Base-by-base conservation (phyloP, 2,888 invertebrate genomes). In the Magallana nippona region DNA sequence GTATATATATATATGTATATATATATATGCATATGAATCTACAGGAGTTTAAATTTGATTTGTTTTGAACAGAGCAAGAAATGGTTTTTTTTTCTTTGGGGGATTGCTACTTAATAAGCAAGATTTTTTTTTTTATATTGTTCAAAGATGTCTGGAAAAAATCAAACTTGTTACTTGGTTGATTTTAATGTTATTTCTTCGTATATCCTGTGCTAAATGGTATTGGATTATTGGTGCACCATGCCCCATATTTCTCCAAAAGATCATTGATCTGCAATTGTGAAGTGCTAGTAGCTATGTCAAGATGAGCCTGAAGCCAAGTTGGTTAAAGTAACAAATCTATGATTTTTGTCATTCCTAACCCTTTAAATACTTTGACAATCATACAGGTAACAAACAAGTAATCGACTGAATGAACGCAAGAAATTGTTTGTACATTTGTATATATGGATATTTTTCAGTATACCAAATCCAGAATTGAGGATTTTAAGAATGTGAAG, bases 161-260 rank as follows among this genome's bases (percentile, higher is more conserved):
- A 71, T 71, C 71, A 71, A 71, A 71, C 71, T 71, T 71, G 71
- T 71, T 71, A 71, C 71, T 71, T 32, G 15, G 71, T 22, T 22
- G 15, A 15, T 44, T 44, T 27, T 71, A 27, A 71, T 60, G 8
- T n/a, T n/a, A n/a, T n/a, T n/a, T 3, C 13, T 71, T 15, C 19
- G 5, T 19, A 27, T 27, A 27, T 22, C 15, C 27, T 71, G 71
- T 71, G 71, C 71, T 71, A 13, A 27, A 71, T 27, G 71, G 17
- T 8, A 27, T 17, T 8, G 8, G n/a, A 15, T 71, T 27, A n/a
- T n/a, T 71, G 27, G 71, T 71, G 71, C 71, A 10, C 22, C 27
- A 71, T 62, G 62, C 11, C 62, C 62, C 2, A 1, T 19, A 19
- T 62, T 62, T 19, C 62, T 71, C 71, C 10, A 60, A 19, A 60